These are phyloP conservation scores for Zoroaster sp. DNA, from an alignment of 53 echinoderm and acorn worm genomes.

Conservation along the genomic window DNA sequence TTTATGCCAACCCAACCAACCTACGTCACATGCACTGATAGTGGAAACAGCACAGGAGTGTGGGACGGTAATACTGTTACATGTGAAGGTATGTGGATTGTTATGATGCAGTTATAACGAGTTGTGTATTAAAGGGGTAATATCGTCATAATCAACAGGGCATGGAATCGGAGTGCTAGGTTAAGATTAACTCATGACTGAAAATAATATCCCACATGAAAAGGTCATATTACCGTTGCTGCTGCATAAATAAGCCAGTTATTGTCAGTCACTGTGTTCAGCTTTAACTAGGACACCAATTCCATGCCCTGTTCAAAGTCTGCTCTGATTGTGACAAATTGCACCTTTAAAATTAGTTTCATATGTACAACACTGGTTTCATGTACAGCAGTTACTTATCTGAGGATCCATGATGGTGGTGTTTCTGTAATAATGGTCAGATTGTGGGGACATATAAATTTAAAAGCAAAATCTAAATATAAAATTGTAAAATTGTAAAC, in stretches of 20 bases:
- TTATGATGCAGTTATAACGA: not conserved
- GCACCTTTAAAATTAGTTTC: too few species aligned
- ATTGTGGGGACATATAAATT: too few species aligned
- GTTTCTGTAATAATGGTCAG: not conserved
- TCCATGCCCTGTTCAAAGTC: too few species aligned
- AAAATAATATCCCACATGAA: not conserved
- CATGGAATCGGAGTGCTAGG: too few species aligned
- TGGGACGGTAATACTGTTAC: constrained; percentile 68
- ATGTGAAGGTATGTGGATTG: constrained; percentile 66
- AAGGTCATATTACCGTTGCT: not conserved
- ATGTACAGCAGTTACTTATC: not conserved
- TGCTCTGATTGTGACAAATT: too few species aligned
- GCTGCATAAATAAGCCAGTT: too few species aligned
- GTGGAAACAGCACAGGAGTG: constrained; percentile 62
- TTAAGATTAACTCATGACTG: too few species aligned
- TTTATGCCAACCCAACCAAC: constrained; percentile 69
- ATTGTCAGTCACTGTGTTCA: not conserved
- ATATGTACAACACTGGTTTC: too few species aligned
- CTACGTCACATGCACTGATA: constrained; percentile 60
- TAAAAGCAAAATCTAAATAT: too few species aligned
- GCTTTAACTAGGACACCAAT: too few species aligned
- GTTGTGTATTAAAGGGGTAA: not conserved
- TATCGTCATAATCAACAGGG: not conserved
- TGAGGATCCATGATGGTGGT: not conserved
- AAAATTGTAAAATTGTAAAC: not conserved